Base-by-base conservation (phyloP, 2,888 invertebrate genomes). In the Phalera bucephala region DNA sequence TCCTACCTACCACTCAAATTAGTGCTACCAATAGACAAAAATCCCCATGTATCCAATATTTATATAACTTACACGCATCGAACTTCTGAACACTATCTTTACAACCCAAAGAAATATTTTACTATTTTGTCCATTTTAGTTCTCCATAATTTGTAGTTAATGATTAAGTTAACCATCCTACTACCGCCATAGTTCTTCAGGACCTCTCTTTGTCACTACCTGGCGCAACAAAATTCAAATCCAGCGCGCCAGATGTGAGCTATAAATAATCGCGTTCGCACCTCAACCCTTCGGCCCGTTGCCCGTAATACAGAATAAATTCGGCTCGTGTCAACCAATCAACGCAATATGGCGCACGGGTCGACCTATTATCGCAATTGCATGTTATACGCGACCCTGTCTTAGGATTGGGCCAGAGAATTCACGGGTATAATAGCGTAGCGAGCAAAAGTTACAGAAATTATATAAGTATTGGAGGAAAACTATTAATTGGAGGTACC, bases 241-340 rank as follows among this genome's bases (percentile, higher is more conserved):
- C 64, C 41, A 15, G 32, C 36, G 38, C 50, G 49, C 61, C 76
- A 78, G 77, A 71, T 77, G 80, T 68, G 66, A 69, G 57, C 63
- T 58, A 73, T 80, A 79, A 81, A 81, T 79, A 80, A 78, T 59
- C 49, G 50, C 43, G 58, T 76, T 79, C 63, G 67, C 80, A 83
- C 80, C 78, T 81, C 74, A 84, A 84, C 83, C 85, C 84, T 83
- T 46, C 36, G 53, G 60, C 43, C 38, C 55, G 60, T 55, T 52
- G 62, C 64, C 72, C 75, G 82, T 81, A 84, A 82, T 84, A 76
- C 67, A 64, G 69, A 80, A 86, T 87, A 86, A 88, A 87, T 87
- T 84, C 72, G 68, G 60, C 63, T 54, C 59, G 68, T 72, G 82
- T 80, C 84, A 66, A 77, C 76, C 85, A 73, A 86, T 89, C 89